A percentile compares a stretch with the other conserved stretches of the same genome.
These are phyloP conservation scores for Nemurella pictetii DNA, from an alignment of 2,888 invertebrate genomes.

Conservation along the genomic window DNA sequence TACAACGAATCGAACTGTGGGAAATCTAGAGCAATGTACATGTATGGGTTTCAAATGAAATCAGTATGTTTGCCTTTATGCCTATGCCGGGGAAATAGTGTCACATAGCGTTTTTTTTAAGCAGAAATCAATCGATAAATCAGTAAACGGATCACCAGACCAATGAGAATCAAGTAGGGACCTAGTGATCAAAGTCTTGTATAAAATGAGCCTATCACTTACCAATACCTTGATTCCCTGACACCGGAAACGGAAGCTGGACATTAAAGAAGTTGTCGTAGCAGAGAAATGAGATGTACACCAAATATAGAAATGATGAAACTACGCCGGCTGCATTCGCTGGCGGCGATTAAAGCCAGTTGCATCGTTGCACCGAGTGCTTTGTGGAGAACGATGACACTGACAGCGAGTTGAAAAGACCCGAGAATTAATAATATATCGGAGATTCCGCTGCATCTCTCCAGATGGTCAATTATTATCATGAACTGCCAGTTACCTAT, in stretches of 20 bases:
- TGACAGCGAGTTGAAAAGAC: not conserved
- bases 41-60: not conserved
- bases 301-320: not conserved
- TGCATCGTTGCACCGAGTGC: not conserved
- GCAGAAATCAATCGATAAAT: not conserved
- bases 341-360: not conserved
- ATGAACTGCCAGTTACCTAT: not conserved
- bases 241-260: not conserved
- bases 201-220: not conserved
- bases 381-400: not conserved
- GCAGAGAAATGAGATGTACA: not conserved
- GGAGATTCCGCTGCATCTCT: not conserved
- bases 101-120: not conserved
- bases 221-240: not conserved
- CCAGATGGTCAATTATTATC: not conserved
- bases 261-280: not conserved
- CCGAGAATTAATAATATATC: not conserved
- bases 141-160: not conserved
- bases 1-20: not conserved
- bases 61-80: not conserved
- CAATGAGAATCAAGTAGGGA: not conserved
- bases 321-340: not conserved
- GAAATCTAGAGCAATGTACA: not conserved
- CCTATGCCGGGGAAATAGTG: not conserved
- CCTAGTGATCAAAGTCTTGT: not conserved